phyloP scores from a whole-genome alignment of 2,113 vertebrate genomes.

The Tetrax tetrax region DNA sequence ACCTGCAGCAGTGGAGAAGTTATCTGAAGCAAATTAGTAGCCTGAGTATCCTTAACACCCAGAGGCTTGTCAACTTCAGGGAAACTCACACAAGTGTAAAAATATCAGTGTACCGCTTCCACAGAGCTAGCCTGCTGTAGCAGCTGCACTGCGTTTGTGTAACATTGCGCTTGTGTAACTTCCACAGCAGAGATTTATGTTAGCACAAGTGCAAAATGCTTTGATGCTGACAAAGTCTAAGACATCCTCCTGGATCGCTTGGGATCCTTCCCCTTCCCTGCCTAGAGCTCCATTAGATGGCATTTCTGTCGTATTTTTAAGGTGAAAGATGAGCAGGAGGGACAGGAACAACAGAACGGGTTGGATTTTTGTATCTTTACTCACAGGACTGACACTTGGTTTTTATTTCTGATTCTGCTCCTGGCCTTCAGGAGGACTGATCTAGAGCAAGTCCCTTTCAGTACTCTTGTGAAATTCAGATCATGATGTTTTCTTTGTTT shows the following conservation, averaged over 20 bases:
- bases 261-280: not conserved
- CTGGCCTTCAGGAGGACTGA: not conserved
- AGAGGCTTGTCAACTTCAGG: not conserved
- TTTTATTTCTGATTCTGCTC: not conserved
- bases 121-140: not conserved
- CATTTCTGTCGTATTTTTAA: not conserved
- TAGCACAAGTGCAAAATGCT: not conserved
- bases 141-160: not conserved
- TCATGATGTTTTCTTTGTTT: not conserved
- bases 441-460: not conserved
- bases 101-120: not conserved
- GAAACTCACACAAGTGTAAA: not conserved
- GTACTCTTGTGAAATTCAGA: not conserved
- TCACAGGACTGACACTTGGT: not conserved
- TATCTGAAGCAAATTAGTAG: not conserved
- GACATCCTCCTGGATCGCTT: not conserved
- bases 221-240: slow-evolving; percentile 7
- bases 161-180: not conserved
- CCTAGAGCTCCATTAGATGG: not conserved
- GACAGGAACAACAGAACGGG: not conserved
- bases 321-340: not conserved
- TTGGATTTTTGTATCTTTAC: not conserved
- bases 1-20: not conserved
- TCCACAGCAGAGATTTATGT: not conserved
- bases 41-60: not conserved